Evolutionary conservation across 2,113 vertebrate genomes (phyloP).

Genomic region (Barbus barbus): DNA sequence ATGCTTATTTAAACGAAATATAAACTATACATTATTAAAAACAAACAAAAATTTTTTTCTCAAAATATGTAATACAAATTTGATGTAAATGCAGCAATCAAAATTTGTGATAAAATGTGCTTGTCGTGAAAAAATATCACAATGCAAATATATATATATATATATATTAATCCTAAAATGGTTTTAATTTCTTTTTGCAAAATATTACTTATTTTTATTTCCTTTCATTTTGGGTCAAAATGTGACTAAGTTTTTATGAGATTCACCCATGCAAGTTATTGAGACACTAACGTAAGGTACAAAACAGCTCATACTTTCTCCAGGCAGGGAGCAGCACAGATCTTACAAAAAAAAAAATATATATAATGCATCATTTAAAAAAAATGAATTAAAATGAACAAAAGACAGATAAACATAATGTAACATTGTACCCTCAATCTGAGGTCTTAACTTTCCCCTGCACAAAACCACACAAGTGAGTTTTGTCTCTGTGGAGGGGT

Average conservation of each 20-base stretch:
- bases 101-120: background rate
- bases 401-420: constrained; percentile 30
- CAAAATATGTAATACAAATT: too few species aligned
- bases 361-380: constrained; percentile 18
- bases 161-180: background rate
- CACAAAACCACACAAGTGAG: constrained; percentile 60
- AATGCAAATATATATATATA: too few species aligned
- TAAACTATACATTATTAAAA: background rate
- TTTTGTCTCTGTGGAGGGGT: constrained; percentile 57
- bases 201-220: background rate
- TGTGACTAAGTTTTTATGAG: background rate
- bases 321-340: constrained; percentile 40
- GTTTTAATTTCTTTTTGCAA: background rate
- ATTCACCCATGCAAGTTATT: background rate
- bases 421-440: constrained; percentile 76
- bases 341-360: background rate
- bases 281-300: background rate
- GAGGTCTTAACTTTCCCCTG: constrained; percentile 69
- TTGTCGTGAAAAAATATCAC: background rate
- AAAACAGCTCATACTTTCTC: constrained; percentile 17
- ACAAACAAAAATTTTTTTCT: background rate
- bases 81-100: too few species aligned
- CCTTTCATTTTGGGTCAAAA: background rate
- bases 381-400: constrained; percentile 38
- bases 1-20: background rate